A percentile compares a stretch with the other conserved stretches of the same genome.
These are phyloP conservation scores for Chironomus striatipennis DNA, from an alignment of 1,140 invertebrate genomes.

Conservation along the genomic window DNA sequence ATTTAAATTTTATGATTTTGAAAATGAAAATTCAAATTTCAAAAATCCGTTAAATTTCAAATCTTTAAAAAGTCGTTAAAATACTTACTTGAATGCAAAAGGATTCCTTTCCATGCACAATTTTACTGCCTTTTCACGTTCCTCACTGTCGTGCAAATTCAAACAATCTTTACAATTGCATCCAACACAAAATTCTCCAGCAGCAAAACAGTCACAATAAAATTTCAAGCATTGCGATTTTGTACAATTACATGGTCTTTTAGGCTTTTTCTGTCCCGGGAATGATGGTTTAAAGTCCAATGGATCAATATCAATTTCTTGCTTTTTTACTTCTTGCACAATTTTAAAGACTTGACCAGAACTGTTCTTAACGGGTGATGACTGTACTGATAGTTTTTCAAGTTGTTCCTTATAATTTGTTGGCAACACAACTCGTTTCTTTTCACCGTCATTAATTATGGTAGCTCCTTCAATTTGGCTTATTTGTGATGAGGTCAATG, in stretches of 20 bases:
- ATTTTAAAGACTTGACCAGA: background rate
- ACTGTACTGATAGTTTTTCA: slow-evolving; percentile 32
- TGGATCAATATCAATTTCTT: background rate
- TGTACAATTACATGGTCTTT: slow-evolving; percentile 97
- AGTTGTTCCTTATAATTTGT: background rate
- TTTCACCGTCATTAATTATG: background rate
- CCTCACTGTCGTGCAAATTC: slow-evolving; percentile 95
- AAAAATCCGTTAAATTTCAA: too few species aligned
- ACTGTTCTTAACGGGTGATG: slow-evolving; percentile 49
- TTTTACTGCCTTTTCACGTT: slow-evolving; percentile 86
- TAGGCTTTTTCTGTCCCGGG: slow-evolving; percentile 41
- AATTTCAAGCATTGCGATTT: slow-evolving; percentile 98
- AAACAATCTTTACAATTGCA: slow-evolving; percentile 98
- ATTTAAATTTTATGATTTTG: too few species aligned
- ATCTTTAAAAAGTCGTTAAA: too few species aligned
- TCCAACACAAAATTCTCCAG: slow-evolving; percentile 97
- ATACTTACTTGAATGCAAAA: slow-evolving; percentile 63
- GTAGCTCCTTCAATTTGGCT: slow-evolving; percentile 12
- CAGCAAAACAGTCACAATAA: slow-evolving; percentile 99
- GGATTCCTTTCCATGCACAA: slow-evolving; percentile 91
- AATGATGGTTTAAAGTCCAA: background rate
- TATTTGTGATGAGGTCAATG: slow-evolving; percentile 5
- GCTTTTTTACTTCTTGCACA: background rate
- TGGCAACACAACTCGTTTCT: slow-evolving; percentile 7
- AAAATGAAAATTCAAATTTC: too few species aligned